Evolutionary conservation across 2,797 vertebrate genomes (phyloP), one percentile per base, ranked within the genome.

Genomic region (Liasis olivaceus): DNA sequence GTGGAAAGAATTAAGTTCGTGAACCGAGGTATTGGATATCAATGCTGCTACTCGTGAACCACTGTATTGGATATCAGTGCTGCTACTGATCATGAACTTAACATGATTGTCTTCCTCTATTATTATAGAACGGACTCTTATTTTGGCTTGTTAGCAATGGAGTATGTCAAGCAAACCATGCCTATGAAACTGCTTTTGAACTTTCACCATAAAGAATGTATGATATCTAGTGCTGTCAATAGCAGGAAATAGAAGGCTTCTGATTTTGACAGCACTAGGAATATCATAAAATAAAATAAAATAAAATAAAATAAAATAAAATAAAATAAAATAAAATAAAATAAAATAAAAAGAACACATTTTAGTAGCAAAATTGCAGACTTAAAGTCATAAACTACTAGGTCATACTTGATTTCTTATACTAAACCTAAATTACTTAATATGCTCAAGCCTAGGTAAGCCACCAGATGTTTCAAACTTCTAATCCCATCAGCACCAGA

Each of bases 231-330:
- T 1, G 56, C 88, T 92, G 92, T 92, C 81, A 86, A 14, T 12
- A 92, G 51, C 51, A 87, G 64, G 90, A 91, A 90, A 93, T 92
- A 95, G 91, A 95, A 66, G 31, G 92, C 56, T 72, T 94, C 2
- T 36, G 5, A 92, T 95, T 95, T 63, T 89, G 87, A 91, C 90
- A 93, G 91, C 26, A 77, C 36, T 60, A 85, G 91, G 92, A 94
- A 36, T 36, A 36, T 36, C 36, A 63, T 36, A 36, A 36, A 94
- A 63, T 20, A 54, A 0, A 0, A 91, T 0, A 2, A 90, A 90
- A 36, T 36, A 36, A 36, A 36, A 36, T 36, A 36, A 36, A 36
- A 36, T 36, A 36, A 36, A 36, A 36, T 36, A 36, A 36, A 36
- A 36, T 36, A 36, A 36, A 94, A 63, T 20, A 54, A 93, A 93